Base-by-base conservation (phyloP, 2,888 invertebrate species). In the Aphodius sticticus region DNA sequence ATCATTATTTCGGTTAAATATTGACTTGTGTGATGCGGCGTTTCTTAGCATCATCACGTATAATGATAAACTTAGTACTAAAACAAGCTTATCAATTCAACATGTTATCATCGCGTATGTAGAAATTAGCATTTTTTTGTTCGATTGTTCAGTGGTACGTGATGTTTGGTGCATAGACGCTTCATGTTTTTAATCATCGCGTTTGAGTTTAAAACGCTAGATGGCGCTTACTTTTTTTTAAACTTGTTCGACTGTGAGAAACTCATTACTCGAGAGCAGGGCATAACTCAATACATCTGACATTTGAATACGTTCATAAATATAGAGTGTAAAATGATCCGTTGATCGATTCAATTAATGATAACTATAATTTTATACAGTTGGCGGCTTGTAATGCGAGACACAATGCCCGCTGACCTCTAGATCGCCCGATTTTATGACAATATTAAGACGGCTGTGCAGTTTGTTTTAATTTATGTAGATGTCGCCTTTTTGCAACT, bases 331-430 rank as follows among this genome's bases (percentile, higher is more conserved):
- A 79, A 80, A 76, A 80, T 76, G 70, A 76, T 37, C 26, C 26
- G 78, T 37, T 76, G 15, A 69, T 74, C 78, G 69, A 78, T 78
- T 77, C 72, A 80, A 80, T 80, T 80, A 80, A 80, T 80, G 78
- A 69, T 80, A 80, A 80, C 78, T 80, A 78, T 78, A 78, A 78
- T 76, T 80, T 80, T 80, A 80, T 80, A 76, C 80, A 69, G 69
- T 38, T 75, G 53, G 7, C 69, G 9, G 70, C 70, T 77, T 69
- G 70, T 53, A 77, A 53, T 76, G 70, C 76, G 77, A 69, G 76
- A 80, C 77, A 80, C 75, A 77, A 75, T 78, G 70, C 69, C 14
- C 71, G n/a, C 16, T 16, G 53, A 53, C 53, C 53, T 53, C 53
- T 53, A 53, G 53, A 53, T 53, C 53, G 53, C 9, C 53, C 53